Conservation (phyloP, 2,888 invertebrate species). For the Morpho helenor region DNA sequence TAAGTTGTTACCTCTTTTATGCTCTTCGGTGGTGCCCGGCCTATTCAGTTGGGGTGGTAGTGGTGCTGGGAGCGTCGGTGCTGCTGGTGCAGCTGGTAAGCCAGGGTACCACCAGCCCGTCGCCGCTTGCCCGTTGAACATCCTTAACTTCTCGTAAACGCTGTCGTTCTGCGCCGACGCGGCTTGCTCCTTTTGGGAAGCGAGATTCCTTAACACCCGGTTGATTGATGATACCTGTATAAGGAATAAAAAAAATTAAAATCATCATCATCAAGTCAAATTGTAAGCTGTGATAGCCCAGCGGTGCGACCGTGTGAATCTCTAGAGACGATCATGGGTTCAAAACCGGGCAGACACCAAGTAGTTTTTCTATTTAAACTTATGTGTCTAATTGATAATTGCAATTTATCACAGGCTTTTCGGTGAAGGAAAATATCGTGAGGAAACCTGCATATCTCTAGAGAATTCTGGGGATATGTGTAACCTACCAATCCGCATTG, state of each 20-base stretch:
- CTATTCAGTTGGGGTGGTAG: slow-evolving; percentile 79
- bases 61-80: slow-evolving; percentile 86
- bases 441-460: too few species aligned
- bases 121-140: slow-evolving; percentile 95
- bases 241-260: background rate
- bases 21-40: slow-evolving; percentile 82
- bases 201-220: slow-evolving; percentile 96
- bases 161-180: slow-evolving; percentile 89
- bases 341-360: too few species aligned
- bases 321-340: too few species aligned
- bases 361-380: too few species aligned
- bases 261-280: background rate
- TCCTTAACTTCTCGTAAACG: slow-evolving; percentile 95
- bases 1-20: slow-evolving; percentile 83
- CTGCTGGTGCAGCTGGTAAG: slow-evolving; percentile 84
- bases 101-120: slow-evolving; percentile 93
- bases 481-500: too few species aligned
- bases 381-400: too few species aligned
- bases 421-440: too few species aligned
- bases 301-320: too few species aligned
- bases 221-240: slow-evolving; percentile 97
- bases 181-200: slow-evolving; percentile 97
- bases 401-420: too few species aligned
- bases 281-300: too few species aligned
- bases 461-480: too few species aligned